A percentile compares a stretch with the other conserved stretches of the same genome.
Conservation (phyloP, 2,797 vertebrate species). For the Melanotaenia boesemani region DNA sequence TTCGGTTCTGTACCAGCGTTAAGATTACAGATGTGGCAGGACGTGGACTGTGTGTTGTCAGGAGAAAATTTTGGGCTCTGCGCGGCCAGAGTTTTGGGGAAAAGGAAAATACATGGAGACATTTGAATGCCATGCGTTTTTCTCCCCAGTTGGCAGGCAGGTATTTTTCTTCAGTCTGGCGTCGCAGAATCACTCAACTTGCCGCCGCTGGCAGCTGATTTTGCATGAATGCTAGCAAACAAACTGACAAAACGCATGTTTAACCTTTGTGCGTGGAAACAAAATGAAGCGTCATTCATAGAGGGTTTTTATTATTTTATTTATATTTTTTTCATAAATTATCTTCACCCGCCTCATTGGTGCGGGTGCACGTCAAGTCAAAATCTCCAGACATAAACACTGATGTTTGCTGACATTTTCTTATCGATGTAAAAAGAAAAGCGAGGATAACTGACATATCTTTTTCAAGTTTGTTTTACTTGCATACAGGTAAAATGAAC, state of each 20-base stretch:
- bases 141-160: conserved; percentile 71
- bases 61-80: conserved; percentile 14
- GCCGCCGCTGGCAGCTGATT: conserved; percentile 41
- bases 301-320: neutral
- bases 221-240: conserved; percentile 65
- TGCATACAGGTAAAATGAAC: conserved; percentile 5
- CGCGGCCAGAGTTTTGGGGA: conserved; percentile 31
- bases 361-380: conserved; percentile 31
- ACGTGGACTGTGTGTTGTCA: conserved; percentile 22
- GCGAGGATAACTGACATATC: neutral
- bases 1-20: conserved; percentile 50
- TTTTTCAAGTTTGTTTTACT: conserved; percentile 1
- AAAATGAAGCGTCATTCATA: neutral
- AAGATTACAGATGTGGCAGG: conserved; percentile 49
- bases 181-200: conserved; percentile 63
- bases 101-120: conserved; percentile 56
- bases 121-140: conserved; percentile 75
- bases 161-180: conserved; percentile 76
- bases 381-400: conserved; percentile 45
- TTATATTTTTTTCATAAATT: neutral
- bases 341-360: conserved; percentile 15
- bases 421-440: neutral
- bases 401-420: conserved; percentile 9
- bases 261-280: neutral
- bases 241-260: conserved; percentile 24